phyloP scores from a whole-genome alignment of 2,888 invertebrate genomes.

The Rutpela maculata region DNA sequence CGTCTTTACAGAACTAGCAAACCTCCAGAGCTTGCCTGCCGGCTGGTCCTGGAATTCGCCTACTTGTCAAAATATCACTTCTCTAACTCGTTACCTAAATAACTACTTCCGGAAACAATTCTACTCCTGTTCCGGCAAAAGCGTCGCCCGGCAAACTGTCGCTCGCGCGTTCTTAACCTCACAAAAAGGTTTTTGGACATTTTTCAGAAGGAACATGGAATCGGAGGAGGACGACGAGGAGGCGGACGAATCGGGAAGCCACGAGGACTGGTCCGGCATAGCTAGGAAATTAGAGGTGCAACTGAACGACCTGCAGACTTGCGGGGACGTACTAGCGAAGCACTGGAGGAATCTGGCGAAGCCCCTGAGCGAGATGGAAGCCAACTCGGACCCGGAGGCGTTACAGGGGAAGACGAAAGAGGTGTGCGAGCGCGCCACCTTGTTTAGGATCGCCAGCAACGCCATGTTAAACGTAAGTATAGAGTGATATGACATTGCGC shows the following conservation, averaged over 20 bases:
- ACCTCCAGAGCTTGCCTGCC: no score
- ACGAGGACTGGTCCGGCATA: constrained; percentile 78
- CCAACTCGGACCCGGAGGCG: constrained; percentile 73
- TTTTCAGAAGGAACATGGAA: constrained; percentile 80
- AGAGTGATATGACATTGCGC: no score
- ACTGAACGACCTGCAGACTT: constrained; percentile 93
- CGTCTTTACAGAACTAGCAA: no score
- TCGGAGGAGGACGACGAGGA: constrained; percentile 82
- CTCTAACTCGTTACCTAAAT: no score
- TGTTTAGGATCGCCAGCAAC: constrained; percentile 96
- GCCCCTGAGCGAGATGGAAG: constrained; percentile 86
- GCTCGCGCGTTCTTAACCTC: background rate
- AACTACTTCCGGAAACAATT: no score
- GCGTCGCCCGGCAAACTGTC: no score
- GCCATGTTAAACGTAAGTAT: constrained; percentile 96
- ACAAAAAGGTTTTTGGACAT: background rate
- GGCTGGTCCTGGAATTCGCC: no score
- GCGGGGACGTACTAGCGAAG: constrained; percentile 92
- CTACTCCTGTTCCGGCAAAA: no score
- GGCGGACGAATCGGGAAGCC: constrained; percentile 74
- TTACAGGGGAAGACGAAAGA: constrained; percentile 88
- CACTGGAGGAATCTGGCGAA: constrained; percentile 91
- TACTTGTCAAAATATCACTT: no score
- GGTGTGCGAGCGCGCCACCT: constrained; percentile 93
- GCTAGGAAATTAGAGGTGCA: constrained; percentile 85